Evolutionary conservation across 2,888 invertebrate species (phyloP), one percentile per base, ranked within the genome.

Genomic region (Ischnus inquisitorius): DNA sequence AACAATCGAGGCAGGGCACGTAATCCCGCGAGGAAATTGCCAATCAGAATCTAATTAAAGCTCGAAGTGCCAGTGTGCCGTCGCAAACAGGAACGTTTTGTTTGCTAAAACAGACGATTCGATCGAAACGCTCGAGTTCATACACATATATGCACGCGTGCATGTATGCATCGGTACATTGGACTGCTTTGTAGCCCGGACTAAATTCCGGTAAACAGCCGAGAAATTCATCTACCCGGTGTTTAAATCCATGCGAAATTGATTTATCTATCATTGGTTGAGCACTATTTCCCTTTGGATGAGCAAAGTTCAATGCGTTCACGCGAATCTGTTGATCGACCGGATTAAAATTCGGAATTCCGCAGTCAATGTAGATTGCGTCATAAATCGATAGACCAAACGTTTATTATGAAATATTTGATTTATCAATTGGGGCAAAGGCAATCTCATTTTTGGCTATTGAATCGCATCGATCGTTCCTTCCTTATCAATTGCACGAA

Each of bases 41-140:
- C 69, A 83, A 79, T 83, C 82, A 69, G 75, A 83, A 83, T 83
- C 79, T 83, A 83, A 79, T 83, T 83, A 79, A 75, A 79, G 68
- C 69, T 46, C 74, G 34, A 75, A 75, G 62, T 69, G 74, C 74
- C 64, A 28, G 43, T 48, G 82, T 64, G 68, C 43, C 64, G 79
- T 79, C 41, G 82, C 82, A 75, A 83, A 79, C 82, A 74, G 64
- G n/a, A 71, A 41, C 54, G 79, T 83, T 83, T 83, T 83, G 82
- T 83, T 83, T 83, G 79, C 57, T 48, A 71, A 79, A 79, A 79
- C 82, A 83, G 64, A 79, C 79, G 75, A 75, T 79, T 57, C 74
- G 62, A 79, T 83, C 60, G 68, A 46, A 65, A 79, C 62, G 28
- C 72, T 14, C 14, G 48, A 19, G 39, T 64, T 43, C 62, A 60